A percentile compares a stretch with the other conserved stretches of the same genome.
phyloP scores from a whole-genome alignment of 2,113 vertebrate genomes.

The Lathamus discolor region DNA sequence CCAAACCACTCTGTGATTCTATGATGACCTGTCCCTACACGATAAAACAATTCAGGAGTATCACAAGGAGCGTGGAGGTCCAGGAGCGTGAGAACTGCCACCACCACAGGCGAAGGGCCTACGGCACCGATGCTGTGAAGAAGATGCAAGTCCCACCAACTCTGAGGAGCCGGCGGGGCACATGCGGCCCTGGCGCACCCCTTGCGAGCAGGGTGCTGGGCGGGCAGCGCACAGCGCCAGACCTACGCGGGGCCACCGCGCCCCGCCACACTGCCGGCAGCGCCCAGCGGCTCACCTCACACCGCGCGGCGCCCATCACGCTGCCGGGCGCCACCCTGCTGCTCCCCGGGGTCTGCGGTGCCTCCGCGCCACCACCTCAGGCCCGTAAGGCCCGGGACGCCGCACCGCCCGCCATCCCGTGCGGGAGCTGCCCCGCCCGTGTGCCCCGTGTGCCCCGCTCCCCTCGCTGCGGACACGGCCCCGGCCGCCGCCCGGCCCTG shows the following conservation, averaged over 20 bases:
- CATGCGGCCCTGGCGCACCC: not conserved
- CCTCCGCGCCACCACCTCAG: accelerated
- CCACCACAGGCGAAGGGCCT: not conserved
- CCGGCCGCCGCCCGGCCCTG: not conserved
- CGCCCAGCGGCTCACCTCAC: too few species aligned
- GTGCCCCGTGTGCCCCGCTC: not conserved
- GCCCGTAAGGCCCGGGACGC: accelerated
- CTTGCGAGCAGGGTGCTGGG: accelerated
- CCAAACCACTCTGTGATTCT: not conserved
- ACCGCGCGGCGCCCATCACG: too few species aligned
- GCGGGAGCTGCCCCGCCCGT: not conserved
- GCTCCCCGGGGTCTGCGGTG: accelerated
- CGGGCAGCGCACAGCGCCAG: accelerated
- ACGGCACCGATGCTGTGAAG: not conserved
- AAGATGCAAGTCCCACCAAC: not conserved
- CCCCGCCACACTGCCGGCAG: not conserved
- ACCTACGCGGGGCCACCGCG: accelerated
- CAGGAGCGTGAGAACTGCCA: accelerated
- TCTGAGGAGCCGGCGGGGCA: accelerated
- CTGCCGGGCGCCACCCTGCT: accelerated
- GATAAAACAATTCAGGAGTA: not conserved
- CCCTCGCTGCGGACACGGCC: accelerated
- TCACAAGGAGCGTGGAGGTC: not conserved
- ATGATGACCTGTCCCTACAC: not conserved
- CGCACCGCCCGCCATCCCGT: too few species aligned